These are phyloP conservation scores for Lasius fuliginosus DNA, from an alignment of 2,888 invertebrate species.

Conservation along the genomic window DNA sequence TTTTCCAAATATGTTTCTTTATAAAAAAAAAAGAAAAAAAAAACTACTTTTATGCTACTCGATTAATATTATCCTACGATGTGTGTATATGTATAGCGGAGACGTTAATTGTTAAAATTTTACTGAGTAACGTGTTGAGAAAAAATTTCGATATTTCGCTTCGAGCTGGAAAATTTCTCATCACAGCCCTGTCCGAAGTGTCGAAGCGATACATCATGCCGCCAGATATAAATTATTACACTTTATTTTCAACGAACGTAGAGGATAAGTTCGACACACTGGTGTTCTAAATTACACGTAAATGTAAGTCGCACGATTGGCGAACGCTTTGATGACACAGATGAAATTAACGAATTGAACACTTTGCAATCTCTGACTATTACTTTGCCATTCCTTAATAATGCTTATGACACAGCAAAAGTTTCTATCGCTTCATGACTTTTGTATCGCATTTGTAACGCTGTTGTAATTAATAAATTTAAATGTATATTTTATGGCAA, in stretches of 20 bases:
- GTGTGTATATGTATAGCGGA: background rate
- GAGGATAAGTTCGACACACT: conserved; percentile 57
- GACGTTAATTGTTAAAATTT: background rate
- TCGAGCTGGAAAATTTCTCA: background rate
- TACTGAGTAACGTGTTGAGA: background rate
- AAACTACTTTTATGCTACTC: background rate
- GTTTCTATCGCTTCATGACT: background rate
- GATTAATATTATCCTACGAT: background rate
- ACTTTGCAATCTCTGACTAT: background rate
- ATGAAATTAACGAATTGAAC: background rate
- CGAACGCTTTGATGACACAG: background rate
- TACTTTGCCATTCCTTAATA: background rate
- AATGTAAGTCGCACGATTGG: background rate
- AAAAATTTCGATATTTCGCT: background rate
- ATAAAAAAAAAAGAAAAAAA: background rate
- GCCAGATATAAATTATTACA: conserved; percentile 77
- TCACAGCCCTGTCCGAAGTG: conserved; percentile 63
- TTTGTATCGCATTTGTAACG: background rate
- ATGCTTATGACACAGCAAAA: background rate
- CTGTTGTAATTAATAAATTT: conserved; percentile 1
- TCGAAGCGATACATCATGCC: conserved; percentile 75
- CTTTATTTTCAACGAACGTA: conserved; percentile 58
- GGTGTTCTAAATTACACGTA: conserved; percentile 19
- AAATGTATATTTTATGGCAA: background rate
- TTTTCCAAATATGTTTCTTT: background rate